Base-by-base conservation (phyloP, 1,140 invertebrate species). In the Drosophila novamexicana region DNA sequence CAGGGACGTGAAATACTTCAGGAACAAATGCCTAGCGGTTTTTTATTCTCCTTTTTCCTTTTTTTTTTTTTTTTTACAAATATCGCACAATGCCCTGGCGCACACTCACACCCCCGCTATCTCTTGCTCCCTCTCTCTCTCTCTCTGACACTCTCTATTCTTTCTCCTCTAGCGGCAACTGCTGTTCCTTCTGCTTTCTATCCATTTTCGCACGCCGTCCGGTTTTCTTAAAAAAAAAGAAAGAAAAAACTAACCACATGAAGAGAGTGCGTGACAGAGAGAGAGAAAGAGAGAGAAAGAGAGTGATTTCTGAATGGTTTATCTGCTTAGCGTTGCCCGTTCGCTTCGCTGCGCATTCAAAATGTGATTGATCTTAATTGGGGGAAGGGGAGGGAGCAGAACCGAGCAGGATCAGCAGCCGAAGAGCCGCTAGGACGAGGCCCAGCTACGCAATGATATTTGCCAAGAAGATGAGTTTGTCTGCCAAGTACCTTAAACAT, bases 301-400 rank as follows among this genome's bases (percentile, higher is more conserved):
- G 14, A 10, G 18, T n/a, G 18, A 63, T 50, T 71, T 67, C 64
- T 65, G 58, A 61, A 75, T 78, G 59, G 78, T 65, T 86, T 82
- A 86, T 76, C 82, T 86, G 34, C 82, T 84, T 77, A 85, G 61
- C 45, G 63, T 39, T 47, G 63, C 50, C 50, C 53, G 65, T 67
- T 62, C 74, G 75, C 68, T 73, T 67, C 71, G 67, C 34, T 83
- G 75, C 75, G 70, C 77, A 68, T 70, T 63, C 18, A 67, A 79
- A 86, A 79, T 78, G 82, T 88, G 82, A 88, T 86, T 86, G 83
- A 88, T 82, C 82, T 88, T 86, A 86, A 86, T 86, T 86, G 82
- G 79, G 65, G 22, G 22, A 29, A 0, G 22, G 22, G 22, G 3
- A 29, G 4, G 3, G 22, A 4, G 4, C 4, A 63, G 71, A 54